Percentiles rank a stretch among this genome's conserved stretches.
Conservation (phyloP, 2,888 invertebrate genomes). For the Xanthostigma xanthostigma region DNA sequence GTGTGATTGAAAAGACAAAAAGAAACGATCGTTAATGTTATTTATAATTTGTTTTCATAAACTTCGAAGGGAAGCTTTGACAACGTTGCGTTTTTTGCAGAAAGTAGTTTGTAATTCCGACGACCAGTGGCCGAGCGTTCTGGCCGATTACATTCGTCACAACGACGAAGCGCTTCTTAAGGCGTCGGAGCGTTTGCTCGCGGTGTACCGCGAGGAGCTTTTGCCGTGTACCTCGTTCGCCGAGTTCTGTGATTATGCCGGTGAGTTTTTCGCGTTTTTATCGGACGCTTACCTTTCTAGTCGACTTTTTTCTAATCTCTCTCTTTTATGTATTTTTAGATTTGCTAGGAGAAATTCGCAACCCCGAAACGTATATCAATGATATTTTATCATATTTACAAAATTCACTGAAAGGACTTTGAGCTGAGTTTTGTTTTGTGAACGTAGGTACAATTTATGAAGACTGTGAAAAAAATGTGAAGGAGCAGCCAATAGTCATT, state of each 20-base stretch:
- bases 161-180: slow-evolving; percentile 86
- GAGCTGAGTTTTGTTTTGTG: slow-evolving; percentile 11
- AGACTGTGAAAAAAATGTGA: too few relatives aligned
- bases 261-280: slow-evolving; percentile 28
- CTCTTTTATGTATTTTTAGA: slow-evolving; percentile 28
- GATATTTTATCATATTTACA: slow-evolving; percentile 23
- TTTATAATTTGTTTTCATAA: too few relatives aligned
- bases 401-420: slow-evolving; percentile 26
- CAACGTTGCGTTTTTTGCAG: slow-evolving; percentile 28
- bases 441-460: too few relatives aligned
- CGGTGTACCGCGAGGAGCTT: slow-evolving; percentile 73
- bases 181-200: slow-evolving; percentile 69
- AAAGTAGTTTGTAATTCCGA: slow-evolving; percentile 51
- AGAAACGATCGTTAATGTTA: neutral
- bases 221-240: slow-evolving; percentile 78
- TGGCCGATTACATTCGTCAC: slow-evolving; percentile 87
- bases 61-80: too few relatives aligned
- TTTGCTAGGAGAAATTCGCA: slow-evolving; percentile 48
- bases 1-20: neutral
- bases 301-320: neutral
- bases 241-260: slow-evolving; percentile 88
- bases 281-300: too few relatives aligned
- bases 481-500: neutral
- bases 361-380: slow-evolving; percentile 43
- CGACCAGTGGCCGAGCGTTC: slow-evolving; percentile 76